These are phyloP conservation scores for Taxidea taxus DNA, from an alignment of 2,113 vertebrate genomes.

Conservation along the genomic window DNA sequence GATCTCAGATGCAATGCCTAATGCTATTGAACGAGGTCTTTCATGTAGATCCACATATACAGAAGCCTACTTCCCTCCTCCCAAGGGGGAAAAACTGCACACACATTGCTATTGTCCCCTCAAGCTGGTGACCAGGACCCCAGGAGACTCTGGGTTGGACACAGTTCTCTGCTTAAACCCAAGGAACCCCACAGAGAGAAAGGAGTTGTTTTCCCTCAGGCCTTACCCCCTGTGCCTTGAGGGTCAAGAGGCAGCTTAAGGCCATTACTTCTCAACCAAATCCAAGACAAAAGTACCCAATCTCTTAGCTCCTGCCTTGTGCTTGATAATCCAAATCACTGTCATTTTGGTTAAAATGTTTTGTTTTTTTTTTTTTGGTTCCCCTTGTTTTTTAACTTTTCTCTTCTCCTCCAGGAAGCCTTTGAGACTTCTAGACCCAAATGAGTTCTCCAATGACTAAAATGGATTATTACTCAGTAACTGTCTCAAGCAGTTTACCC, in stretches of 20 bases:
- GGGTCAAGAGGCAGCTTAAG: neutral
- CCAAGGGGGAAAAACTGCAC: neutral
- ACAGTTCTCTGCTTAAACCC: neutral
- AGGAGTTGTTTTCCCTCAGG: neutral
- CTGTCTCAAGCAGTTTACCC: neutral
- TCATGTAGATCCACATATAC: neutral
- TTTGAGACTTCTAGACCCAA: neutral
- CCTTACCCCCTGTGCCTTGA: neutral
- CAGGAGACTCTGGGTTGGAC: neutral
- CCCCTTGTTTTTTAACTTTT: neutral
- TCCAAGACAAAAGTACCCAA: neutral
- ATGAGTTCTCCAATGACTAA: neutral
- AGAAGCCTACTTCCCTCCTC: neutral
- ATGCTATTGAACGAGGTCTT: constrained; percentile 13
- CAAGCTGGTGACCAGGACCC: neutral
- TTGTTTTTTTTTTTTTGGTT: neutral
- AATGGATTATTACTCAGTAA: neutral
- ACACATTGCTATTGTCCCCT: neutral
- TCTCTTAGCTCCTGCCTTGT: neutral
- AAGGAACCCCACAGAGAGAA: neutral
- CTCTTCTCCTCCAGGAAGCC: neutral
- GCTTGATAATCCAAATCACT: neutral
- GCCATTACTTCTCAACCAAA: neutral
- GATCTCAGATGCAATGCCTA: constrained; percentile 13
- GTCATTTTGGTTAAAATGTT: neutral